Base-by-base conservation (phyloP, 2,113 vertebrate genomes). In the Pyxicephalus adspersus region DNA sequence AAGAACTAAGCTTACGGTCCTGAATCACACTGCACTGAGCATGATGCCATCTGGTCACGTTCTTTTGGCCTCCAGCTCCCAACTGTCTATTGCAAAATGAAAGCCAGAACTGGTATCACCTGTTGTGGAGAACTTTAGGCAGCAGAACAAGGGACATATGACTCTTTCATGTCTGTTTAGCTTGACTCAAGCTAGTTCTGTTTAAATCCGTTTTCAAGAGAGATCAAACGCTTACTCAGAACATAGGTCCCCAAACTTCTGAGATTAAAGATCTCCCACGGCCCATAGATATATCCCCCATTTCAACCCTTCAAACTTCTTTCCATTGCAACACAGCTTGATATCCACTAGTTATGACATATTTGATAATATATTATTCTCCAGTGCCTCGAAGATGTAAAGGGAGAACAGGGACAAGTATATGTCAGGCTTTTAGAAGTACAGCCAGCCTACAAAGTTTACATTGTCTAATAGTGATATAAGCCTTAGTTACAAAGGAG, bases 181-280 rank as follows among this genome's bases (percentile, higher is more conserved):
- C 72, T 71, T 83, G 83, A 72, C 61, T 85, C 83, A 85, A 83
- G 64, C 84, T 70, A 86, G 72, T 80, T 87, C 66, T 55, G 72
- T 52, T 87, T 83, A 86, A 87, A 89, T 83, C 86, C 76, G 85
- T 74, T 88, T 84, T 86, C 84, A 31, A 58, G 60, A 57, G 60
- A 88, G 88, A 91, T 92, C 90, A 89, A 92, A 92, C 85, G 84
- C 55, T 83, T 87, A 85, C 80, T 71, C 20, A 76, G 64, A 83
- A 87, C 31, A 5, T 70, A 84, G 77, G 50, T 86, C 80, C 84
- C 67, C 50, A 67, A 82, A 84, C 61, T 83, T 86, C 67, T 80
- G 81, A 78, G 64, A 89, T 89, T 90, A 88, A 90, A 91, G 86
- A 76, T 83, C 86, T 83, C 83, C 86, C 83, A 86, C 86, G 84